Percentiles rank a stretch among this genome's conserved stretches.
phyloP scores from a whole-genome alignment of 30 jellyfish, hydroid and myxozoan species.

The Aurelia aurita region DNA sequence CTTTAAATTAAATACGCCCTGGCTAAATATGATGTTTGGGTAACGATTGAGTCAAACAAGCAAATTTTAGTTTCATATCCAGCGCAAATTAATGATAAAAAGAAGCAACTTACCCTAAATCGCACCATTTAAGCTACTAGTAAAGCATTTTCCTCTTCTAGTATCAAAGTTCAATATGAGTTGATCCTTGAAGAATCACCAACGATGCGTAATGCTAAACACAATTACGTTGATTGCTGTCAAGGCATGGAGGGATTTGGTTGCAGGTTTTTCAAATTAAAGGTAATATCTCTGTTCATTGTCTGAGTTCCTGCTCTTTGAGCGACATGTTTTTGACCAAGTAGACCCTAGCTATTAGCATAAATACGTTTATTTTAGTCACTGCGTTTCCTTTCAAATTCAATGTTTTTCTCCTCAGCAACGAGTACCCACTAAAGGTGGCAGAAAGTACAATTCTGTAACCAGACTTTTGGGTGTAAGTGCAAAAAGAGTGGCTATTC shows the following conservation, averaged over 20 bases:
- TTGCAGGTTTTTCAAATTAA: slow-evolving; percentile 89
- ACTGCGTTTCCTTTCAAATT: too few relatives aligned
- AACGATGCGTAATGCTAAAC: slow-evolving; percentile 91
- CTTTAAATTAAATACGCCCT: too few relatives aligned
- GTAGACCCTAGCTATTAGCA: too few relatives aligned
- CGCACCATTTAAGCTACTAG: too few relatives aligned
- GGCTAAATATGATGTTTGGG: too few relatives aligned
- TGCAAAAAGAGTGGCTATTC: slow-evolving; percentile 79
- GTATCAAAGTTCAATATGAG: slow-evolving; percentile 81
- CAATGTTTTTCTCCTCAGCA: slow-evolving; percentile 29
- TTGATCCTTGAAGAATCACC: slow-evolving; percentile 60
- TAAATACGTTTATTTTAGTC: too few relatives aligned
- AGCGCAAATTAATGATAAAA: too few relatives aligned
- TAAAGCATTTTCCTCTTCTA: neutral
- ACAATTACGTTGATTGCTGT: slow-evolving; percentile 94
- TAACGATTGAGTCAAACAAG: too few relatives aligned
- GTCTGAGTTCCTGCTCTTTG: too few relatives aligned
- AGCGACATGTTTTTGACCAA: too few relatives aligned
- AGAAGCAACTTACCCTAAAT: too few relatives aligned
- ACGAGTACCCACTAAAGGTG: slow-evolving; percentile 77
- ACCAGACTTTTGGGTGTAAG: slow-evolving; percentile 85
- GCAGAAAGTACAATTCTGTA: slow-evolving; percentile 64
- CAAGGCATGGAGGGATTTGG: slow-evolving; percentile 97
- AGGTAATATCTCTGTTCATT: slow-evolving; percentile 22
- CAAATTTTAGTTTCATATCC: too few relatives aligned